phyloP scores from a whole-genome alignment of 2,797 vertebrate species.

The Crossoptilon crossoptilon region DNA sequence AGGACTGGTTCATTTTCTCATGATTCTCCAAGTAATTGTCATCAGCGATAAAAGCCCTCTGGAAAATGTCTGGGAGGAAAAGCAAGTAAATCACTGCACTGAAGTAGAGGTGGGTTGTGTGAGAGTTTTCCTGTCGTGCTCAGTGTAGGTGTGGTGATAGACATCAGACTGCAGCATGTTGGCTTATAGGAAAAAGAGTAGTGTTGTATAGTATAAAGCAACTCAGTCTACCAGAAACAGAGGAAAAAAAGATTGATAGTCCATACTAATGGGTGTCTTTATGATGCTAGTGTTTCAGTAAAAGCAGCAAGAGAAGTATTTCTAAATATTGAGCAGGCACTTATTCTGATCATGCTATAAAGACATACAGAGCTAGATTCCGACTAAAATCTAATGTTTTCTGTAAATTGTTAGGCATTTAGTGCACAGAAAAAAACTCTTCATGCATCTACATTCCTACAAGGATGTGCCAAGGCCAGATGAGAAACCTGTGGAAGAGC shows the following conservation, averaged over 20 bases:
- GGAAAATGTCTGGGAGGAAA: slow-evolving; percentile 24
- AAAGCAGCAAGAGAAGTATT: background rate
- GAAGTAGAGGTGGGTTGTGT: background rate
- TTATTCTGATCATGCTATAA: background rate
- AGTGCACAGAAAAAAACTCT: background rate
- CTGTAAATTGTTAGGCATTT: background rate
- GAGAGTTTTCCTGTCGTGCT: background rate
- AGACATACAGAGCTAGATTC: background rate
- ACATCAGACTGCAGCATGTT: background rate
- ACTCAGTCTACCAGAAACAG: background rate
- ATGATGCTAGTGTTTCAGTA: background rate
- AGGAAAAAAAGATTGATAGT: background rate
- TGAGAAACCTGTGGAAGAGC: background rate
- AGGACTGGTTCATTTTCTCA: slow-evolving; percentile 34
- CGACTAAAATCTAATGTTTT: background rate
- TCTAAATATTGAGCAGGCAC: background rate
- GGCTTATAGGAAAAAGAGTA: background rate
- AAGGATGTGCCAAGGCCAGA: background rate
- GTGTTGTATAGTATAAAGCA: background rate
- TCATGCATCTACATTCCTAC: background rate
- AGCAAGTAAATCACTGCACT: background rate
- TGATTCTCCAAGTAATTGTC: slow-evolving; percentile 26
- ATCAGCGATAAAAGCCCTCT: slow-evolving; percentile 49
- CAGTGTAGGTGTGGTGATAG: background rate
- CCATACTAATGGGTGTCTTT: background rate